A percentile compares a stretch with the other conserved stretches of the same genome.
These are phyloP conservation scores for Orestias chungarensis DNA, from an alignment of 2,797 vertebrate genomes.

Conservation along the genomic window DNA sequence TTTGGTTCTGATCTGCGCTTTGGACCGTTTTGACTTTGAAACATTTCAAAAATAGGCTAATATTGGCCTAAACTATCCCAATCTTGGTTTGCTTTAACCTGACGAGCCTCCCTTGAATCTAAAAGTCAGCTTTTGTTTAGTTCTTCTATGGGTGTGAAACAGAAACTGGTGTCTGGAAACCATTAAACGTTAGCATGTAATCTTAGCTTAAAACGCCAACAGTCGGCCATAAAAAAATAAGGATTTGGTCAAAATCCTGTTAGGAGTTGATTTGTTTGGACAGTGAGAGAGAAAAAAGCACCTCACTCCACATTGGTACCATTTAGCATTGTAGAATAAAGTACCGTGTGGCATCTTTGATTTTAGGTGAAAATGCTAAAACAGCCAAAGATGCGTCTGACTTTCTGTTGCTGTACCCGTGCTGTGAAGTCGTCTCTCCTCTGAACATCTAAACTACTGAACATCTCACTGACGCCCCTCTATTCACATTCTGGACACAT, in stretches of 20 bases:
- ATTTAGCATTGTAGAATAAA: no score
- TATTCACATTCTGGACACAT: slow-evolving; percentile 24
- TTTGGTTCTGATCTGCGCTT: not conserved
- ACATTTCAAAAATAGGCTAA: not conserved
- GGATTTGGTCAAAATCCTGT: not conserved
- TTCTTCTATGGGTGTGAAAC: not conserved
- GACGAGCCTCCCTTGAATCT: no score
- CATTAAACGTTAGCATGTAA: no score
- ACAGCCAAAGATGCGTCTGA: not conserved
- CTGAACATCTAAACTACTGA: slow-evolving; percentile 21
- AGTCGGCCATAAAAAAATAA: no score
- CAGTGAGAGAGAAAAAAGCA: not conserved
- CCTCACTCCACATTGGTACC: not conserved
- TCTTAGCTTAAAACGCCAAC: no score
- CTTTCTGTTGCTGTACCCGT: not conserved
- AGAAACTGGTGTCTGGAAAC: not conserved
- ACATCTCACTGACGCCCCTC: slow-evolving; percentile 11
- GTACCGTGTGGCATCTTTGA: not conserved
- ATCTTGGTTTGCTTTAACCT: not conserved
- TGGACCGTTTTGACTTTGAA: not conserved
- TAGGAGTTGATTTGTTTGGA: not conserved
- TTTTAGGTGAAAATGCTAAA: not conserved
- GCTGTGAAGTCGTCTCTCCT: not conserved
- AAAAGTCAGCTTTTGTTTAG: no score
- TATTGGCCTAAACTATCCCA: not conserved